Conservation (phyloP, 2,888 invertebrate species). For the Ephialtes manifestator region DNA sequence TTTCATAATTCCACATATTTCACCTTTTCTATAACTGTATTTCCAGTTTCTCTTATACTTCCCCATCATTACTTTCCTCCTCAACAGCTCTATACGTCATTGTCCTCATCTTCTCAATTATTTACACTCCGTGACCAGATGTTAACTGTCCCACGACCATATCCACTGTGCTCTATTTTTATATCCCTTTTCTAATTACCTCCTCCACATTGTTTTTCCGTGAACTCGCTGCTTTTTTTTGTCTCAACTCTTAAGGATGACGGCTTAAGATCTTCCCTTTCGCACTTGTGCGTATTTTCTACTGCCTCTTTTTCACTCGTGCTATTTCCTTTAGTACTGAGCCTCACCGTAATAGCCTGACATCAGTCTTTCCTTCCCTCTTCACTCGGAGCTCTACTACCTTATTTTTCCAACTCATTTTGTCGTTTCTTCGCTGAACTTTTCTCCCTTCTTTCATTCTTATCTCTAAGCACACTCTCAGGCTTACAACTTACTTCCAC, state of each 20-base stretch:
- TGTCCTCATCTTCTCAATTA: background rate
- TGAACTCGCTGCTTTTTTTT: background rate
- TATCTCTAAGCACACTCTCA: background rate
- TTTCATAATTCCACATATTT: background rate
- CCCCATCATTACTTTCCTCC: background rate
- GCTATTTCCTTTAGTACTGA: background rate
- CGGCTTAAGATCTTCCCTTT: background rate
- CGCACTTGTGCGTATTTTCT: too few relatives aligned
- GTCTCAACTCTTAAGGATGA: background rate
- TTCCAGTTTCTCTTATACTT: background rate
- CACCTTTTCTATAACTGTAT: background rate
- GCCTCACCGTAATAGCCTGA: background rate
- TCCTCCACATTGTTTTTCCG: background rate
- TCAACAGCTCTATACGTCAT: background rate
- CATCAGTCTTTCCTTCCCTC: background rate
- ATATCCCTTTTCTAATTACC: slow-evolving; percentile 2
- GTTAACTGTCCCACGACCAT: background rate
- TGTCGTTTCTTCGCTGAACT: background rate
- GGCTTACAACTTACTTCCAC: background rate
- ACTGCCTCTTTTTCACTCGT: background rate
- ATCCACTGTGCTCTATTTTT: slow-evolving; percentile 4
- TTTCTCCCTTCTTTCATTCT: background rate
- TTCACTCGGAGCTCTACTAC: background rate
- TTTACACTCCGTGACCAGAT: slow-evolving; percentile 2
- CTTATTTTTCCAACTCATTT: background rate